Conservation (phyloP, 1,140 invertebrate genomes). For the Conus ventricosus region DNA sequence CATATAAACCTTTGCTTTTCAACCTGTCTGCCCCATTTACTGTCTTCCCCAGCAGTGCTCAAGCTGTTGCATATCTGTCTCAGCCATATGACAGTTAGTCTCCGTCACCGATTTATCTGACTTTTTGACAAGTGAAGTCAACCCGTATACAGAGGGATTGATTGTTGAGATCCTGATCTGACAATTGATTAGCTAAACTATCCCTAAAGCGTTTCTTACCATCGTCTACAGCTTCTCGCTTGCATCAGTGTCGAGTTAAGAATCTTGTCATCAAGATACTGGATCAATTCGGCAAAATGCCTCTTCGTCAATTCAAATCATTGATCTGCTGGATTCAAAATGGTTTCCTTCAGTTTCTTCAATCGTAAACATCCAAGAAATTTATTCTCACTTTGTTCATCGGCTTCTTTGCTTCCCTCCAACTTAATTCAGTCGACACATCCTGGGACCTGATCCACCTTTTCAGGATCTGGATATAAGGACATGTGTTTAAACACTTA, state of each 20-base stretch:
- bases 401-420: conserved; percentile 32
- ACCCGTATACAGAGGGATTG: conserved; percentile 30
- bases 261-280: conserved; percentile 5
- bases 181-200: conserved; percentile 23
- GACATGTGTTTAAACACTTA: too few species aligned
- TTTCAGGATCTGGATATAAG: too few species aligned
- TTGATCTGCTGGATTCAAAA: background rate
- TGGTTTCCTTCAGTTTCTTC: conserved; percentile 16
- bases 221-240: conserved; percentile 29
- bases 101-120: conserved; percentile 37
- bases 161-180: conserved; percentile 16
- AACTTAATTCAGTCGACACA: conserved; percentile 23
- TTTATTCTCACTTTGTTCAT: conserved; percentile 42
- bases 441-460: conserved; percentile 36
- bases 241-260: conserved; percentile 27
- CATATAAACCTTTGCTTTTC: conserved; percentile 41
- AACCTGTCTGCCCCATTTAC: conserved; percentile 38
- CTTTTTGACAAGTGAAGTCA: conserved; percentile 22
- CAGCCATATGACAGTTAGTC: conserved; percentile 33
- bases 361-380: conserved; percentile 21
- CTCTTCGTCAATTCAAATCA: conserved; percentile 22
- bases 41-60: conserved; percentile 31
- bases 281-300: conserved; percentile 16
- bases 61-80: conserved; percentile 38
- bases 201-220: conserved; percentile 27